A percentile compares a stretch with the other conserved stretches of the same genome.
Conservation (phyloP, 2,797 vertebrate genomes). For the Gymnothorax reevesii region DNA sequence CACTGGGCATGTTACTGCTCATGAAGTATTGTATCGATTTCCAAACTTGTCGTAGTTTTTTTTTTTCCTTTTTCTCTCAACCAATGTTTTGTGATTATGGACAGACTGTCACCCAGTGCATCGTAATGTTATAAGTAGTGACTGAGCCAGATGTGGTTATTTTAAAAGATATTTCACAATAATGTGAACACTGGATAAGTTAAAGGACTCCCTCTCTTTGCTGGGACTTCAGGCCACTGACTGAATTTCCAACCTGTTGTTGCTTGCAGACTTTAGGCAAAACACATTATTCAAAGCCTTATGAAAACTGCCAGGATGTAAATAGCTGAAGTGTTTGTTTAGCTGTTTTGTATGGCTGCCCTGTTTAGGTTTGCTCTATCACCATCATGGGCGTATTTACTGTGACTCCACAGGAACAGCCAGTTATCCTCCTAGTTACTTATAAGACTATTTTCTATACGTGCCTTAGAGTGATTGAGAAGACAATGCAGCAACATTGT, state of each 20-base stretch:
- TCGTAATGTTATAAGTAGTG: neutral
- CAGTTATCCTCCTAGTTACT: neutral
- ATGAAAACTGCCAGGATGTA: neutral
- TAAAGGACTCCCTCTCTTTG: neutral
- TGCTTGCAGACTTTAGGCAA: slow-evolving; percentile 7
- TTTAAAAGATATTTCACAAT: neutral
- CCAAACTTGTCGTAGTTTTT: neutral
- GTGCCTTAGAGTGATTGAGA: neutral
- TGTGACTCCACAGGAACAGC: neutral
- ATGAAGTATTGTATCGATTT: neutral
- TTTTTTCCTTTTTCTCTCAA: too few relatives aligned
- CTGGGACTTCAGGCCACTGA: neutral
- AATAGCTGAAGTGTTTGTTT: neutral
- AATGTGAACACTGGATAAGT: neutral
- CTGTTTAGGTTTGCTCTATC: neutral
- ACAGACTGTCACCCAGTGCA: neutral
- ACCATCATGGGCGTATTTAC: neutral
- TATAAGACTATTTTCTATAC: neutral
- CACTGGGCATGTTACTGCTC: neutral
- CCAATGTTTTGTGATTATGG: too few relatives aligned
- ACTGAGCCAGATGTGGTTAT: neutral
- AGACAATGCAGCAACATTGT: too few relatives aligned
- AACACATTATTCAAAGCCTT: neutral
- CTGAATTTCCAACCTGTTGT: neutral
- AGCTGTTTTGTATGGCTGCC: neutral